Conservation (phyloP, 2,888 invertebrate genomes). For the Eupithecia subumbrata region DNA sequence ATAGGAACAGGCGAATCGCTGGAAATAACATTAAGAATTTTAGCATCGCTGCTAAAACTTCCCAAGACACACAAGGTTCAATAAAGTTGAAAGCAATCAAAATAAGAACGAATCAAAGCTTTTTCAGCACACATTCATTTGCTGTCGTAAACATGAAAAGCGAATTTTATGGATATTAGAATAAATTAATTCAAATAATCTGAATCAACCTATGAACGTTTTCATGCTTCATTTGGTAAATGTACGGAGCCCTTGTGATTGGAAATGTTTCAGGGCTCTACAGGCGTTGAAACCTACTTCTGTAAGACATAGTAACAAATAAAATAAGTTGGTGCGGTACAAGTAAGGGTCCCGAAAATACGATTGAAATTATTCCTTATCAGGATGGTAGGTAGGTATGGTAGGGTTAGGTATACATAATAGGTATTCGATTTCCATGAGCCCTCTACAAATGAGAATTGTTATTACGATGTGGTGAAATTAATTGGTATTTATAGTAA, state of each 20-base stretch:
- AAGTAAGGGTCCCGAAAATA: background rate
- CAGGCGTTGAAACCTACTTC: background rate
- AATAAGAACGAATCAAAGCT: constrained; percentile 24
- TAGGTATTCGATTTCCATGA: too few relatives aligned
- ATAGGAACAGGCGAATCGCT: background rate
- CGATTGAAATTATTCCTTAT: background rate
- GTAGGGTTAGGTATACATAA: too few relatives aligned
- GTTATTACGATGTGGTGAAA: background rate
- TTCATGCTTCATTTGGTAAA: constrained; percentile 43
- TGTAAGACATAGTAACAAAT: background rate
- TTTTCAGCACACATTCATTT: constrained; percentile 20
- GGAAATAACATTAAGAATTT: too few relatives aligned
- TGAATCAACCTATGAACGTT: constrained; percentile 35
- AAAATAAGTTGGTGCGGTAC: background rate
- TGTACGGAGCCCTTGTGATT: constrained; percentile 32
- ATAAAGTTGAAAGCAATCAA: constrained; percentile 29
- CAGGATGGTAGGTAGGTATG: background rate
- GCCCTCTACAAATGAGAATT: background rate
- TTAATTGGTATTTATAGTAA: background rate
- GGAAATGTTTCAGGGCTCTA: constrained; percentile 19
- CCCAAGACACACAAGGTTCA: background rate
- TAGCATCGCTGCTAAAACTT: background rate
- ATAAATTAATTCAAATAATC: constrained; percentile 36
- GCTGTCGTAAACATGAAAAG: constrained; percentile 36
- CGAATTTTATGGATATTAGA: constrained; percentile 38